Base-by-base conservation (phyloP, 1,140 invertebrate genomes). In the Megathymus violae region DNA sequence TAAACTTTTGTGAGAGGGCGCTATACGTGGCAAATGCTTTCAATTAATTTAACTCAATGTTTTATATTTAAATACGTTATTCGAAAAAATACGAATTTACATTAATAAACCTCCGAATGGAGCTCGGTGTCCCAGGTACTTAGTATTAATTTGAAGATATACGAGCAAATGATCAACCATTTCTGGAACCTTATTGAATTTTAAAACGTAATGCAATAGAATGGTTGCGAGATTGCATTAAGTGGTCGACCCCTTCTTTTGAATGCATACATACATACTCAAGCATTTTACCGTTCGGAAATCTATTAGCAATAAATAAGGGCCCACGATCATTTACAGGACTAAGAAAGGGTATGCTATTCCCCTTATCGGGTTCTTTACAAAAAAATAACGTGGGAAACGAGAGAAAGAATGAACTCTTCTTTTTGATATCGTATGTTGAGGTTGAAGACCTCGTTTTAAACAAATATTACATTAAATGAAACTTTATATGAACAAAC, bases 381-480 rank as follows among this genome's bases (percentile, higher is more conserved):
- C 78, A 87, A 88, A 87, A n/a, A 90, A 87, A 84, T 76, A 85
- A 85, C 85, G 88, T 90, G 88, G 88, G 88, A 90, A 90, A 79
- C 69, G 44, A 86, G 76, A 73, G 60, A 76, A 90, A 88, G 79
- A 88, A 86, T 81, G 78, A 78, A 79, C 69, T 82, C 74, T 73
- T 79, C 79, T 85, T 85, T 87, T 82, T 80, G 72, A 75, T 80
- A 75, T 78, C 70, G 74, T 77, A 72, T 75, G 76, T 81, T 80
- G 78, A 85, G 75, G 76, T 83, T 76, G 74, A 85, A 77, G 73
- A 78, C 76, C 74, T 78, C 71, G 71, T 69, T 77, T 61, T 34
- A 64, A 75, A 67, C 51, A 56, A 61, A 58, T 67, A 67, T 62
- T 52, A 36, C 34, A 47, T 51, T 62, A 43, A 51, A 17, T 47